Base-by-base conservation (phyloP, 2,797 vertebrate genomes). In the Glyptemys insculpta region DNA sequence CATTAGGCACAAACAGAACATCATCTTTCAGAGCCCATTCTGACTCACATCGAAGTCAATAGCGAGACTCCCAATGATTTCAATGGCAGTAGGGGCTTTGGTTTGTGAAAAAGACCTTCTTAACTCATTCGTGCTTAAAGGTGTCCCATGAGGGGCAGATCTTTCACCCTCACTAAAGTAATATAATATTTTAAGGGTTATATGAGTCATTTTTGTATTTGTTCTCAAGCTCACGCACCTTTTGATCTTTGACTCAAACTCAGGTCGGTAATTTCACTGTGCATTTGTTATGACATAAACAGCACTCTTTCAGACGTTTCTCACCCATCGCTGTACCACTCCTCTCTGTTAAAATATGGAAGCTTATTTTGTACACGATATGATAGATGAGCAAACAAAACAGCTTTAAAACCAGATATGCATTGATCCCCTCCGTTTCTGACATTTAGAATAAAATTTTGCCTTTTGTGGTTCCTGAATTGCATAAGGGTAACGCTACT, bases 101-200 rank as follows among this genome's bases (percentile, higher is more conserved):
- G 31, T 72, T 52, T 80, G 49, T 94, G 83, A 54, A 91, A 91
- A 94, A 94, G 62, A 29, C 62, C 56, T 79, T 14, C 18, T 23
- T 62, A 96, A 81, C 14, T 49, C 31, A 52, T 82, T 25, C 23
- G 53, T 41, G 65, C 85, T 92, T 82, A 54, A 50, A 96, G 37
- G 72, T 92, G 12, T 86, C 79, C 41, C 49, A 89, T 44, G 41
- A 85, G 54, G 79, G 89, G 15, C 85, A 52, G 27, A 53, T 21
- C 81, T 87, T 96, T 92, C 37, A 83, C 27, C 27, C 81, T 92
- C 85, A 56, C 41, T 81, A 53, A 88, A 93, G 56, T 57, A 88
- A 86, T 82, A 54, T 62, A 50, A 76, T 82, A 81, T 82, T 74
- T 72, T 37, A 21, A 12, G 37, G 41, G 81, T 34, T 57, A 57